A percentile compares a stretch with the other conserved stretches of the same genome.
Evolutionary conservation across 2,797 vertebrate species (phyloP).

Genomic region (Rhincodon typus): DNA sequence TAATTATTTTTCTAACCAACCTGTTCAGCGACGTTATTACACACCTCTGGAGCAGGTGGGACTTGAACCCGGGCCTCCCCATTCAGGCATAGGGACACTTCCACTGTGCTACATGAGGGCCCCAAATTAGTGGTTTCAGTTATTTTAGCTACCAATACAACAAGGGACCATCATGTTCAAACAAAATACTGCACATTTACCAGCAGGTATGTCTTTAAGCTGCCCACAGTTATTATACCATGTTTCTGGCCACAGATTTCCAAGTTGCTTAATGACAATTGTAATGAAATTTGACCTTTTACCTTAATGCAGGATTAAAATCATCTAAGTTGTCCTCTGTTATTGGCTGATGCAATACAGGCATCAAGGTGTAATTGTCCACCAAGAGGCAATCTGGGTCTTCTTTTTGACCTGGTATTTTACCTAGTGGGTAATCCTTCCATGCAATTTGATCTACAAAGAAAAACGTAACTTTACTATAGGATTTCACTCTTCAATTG

Average conservation of each 20-base stretch:
- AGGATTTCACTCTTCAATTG: background rate
- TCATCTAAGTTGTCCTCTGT: constrained; percentile 54
- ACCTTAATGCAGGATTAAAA: constrained; percentile 50
- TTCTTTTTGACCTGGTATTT: constrained; percentile 79
- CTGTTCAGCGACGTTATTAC: too few species aligned
- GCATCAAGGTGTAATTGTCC: constrained; percentile 74
- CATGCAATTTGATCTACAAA: constrained; percentile 71
- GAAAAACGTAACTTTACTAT: constrained; percentile 35
- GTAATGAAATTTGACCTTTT: constrained; percentile 41
- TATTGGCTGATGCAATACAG: constrained; percentile 77
- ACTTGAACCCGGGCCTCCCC: too few species aligned
- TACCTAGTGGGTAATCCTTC: constrained; percentile 78
- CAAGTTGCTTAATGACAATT: background rate
- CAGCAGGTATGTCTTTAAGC: background rate
- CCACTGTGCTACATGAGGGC: too few species aligned
- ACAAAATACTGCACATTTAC: background rate
- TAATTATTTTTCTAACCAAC: too few species aligned
- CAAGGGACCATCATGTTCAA: background rate
- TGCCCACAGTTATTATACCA: background rate
- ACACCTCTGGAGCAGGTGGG: too few species aligned
- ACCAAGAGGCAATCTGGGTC: constrained; percentile 79
- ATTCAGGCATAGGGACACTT: too few species aligned
- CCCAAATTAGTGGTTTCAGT: background rate
- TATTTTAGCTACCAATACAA: background rate
- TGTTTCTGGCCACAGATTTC: background rate